phyloP scores from a whole-genome alignment of 2,888 invertebrate genomes.

The Synanthedon vespiformis region DNA sequence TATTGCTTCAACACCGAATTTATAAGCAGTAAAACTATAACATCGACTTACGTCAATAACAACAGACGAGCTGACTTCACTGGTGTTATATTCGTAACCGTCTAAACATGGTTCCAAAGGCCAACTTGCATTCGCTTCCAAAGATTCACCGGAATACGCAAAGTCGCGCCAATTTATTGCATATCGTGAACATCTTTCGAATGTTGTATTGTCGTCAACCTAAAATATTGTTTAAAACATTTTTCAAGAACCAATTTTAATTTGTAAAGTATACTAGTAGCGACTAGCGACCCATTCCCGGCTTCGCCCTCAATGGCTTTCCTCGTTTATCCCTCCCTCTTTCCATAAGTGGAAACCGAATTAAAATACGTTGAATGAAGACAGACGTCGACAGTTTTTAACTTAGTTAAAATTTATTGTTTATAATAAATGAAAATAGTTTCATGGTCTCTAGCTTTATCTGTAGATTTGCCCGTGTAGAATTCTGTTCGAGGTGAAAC shows the following conservation, averaged over 20 bases:
- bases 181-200: slow-evolving; percentile 80
- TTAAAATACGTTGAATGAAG: too few relatives aligned
- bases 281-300: too few relatives aligned
- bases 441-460: too few relatives aligned
- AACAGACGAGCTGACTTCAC: slow-evolving; percentile 79
- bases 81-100: slow-evolving; percentile 84
- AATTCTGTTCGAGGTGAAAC: too few relatives aligned
- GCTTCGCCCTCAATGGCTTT: too few relatives aligned
- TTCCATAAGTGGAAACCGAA: too few relatives aligned
- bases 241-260: not conserved
- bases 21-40: not conserved
- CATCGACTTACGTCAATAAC: slow-evolving; percentile 83
- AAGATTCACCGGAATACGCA: slow-evolving; percentile 32
- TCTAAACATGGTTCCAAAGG: slow-evolving; percentile 76
- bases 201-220: slow-evolving; percentile 52
- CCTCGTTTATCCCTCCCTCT: too few relatives aligned
- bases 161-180: slow-evolving; percentile 77
- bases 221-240: not conserved
- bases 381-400: too few relatives aligned
- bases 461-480: too few relatives aligned
- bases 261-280: too few relatives aligned
- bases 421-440: too few relatives aligned
- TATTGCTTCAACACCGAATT: not conserved
- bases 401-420: too few relatives aligned
- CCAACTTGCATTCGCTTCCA: slow-evolving; percentile 69